Base-by-base conservation (phyloP, 1,140 invertebrate genomes). In the Oryctes rhinoceros region DNA sequence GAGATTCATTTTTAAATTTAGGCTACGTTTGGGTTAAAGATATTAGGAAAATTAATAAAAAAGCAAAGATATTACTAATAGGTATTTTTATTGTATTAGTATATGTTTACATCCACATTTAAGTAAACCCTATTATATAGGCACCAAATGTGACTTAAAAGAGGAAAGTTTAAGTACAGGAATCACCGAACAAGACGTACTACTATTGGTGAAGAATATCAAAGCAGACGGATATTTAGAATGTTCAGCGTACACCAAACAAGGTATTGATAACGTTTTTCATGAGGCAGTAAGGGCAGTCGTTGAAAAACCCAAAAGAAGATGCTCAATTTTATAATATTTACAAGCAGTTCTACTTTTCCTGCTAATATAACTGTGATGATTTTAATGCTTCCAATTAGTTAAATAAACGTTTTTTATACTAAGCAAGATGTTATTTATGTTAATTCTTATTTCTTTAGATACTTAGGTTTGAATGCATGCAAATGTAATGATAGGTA, bases 81-180 rank as follows among this genome's bases (percentile, higher is more conserved):
- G 74, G 74, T 76, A 76, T 13, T 47, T 20, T 18, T 4, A 10
- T 76, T 3, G 37, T 20, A 48, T 20, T 3, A 13, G 5, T 74
- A 35, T 35, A 74, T 20, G 9, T 9, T 18, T 18, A 74, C 24
- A 74, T 10, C 5, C 5, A 44, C 5, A 44, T 44, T 44, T 44
- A 44, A 44, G 39, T 44, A 44, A 7, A 44, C 39, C 1, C 53
- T 76, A 39, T 76, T 37, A n/a, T 75, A 11, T 24, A 79, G 78
- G 18, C 5, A 79, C 78, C 6, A 79, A 79, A 74, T 39, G 11
- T 79, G 78, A 79, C 67, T 71, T 79, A 74, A 67, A 65, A 79
- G 44, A 48, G 15, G 78, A 79, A 18, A 47, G 44, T 44, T 13
- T 37, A 18, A 39, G 39, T n/a, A 13, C 15, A 7, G 59, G 35